These are phyloP conservation scores for Ornithoptera alexandrae DNA, from an alignment of 2,888 invertebrate species.

Conservation along the genomic window DNA sequence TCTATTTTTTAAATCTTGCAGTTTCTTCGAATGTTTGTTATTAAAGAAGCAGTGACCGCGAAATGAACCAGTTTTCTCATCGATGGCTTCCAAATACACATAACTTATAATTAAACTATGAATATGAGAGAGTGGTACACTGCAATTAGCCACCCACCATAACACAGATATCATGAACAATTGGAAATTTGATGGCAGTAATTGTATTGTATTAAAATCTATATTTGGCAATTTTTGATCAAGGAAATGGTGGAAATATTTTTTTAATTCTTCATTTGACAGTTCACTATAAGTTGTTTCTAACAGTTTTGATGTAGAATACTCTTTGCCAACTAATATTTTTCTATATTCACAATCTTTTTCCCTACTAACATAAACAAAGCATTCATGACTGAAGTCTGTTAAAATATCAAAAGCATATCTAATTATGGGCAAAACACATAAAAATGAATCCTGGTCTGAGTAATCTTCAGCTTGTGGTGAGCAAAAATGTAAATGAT, in stretches of 20 bases:
- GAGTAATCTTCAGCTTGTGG: slow-evolving; percentile 86
- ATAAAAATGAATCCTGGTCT: slow-evolving; percentile 79
- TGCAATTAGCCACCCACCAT: slow-evolving; percentile 79
- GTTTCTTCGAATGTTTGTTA: slow-evolving; percentile 63
- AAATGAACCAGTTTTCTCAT: slow-evolving; percentile 78
- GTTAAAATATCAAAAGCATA: slow-evolving; percentile 78
- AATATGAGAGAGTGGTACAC: slow-evolving; percentile 68
- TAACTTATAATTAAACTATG: slow-evolving; percentile 80
- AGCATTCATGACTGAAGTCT: slow-evolving; percentile 57
- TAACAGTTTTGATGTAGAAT: slow-evolving; percentile 45
- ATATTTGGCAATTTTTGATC: slow-evolving; percentile 58
- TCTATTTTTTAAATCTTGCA: slow-evolving; percentile 53
- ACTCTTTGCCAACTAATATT: slow-evolving; percentile 48
- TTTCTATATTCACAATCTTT: slow-evolving; percentile 53
- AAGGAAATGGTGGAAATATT: slow-evolving; percentile 73
- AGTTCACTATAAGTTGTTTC: slow-evolving; percentile 50
- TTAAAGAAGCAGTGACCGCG: slow-evolving; percentile 72
- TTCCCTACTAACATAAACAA: slow-evolving; percentile 63
- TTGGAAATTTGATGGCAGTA: slow-evolving; percentile 80
- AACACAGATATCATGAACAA: slow-evolving; percentile 79
- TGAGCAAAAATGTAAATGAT: slow-evolving; percentile 82
- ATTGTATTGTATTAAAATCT: slow-evolving; percentile 55
- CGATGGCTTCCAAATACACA: slow-evolving; percentile 79
- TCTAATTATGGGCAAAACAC: slow-evolving; percentile 81
- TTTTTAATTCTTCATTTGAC: slow-evolving; percentile 48